Conservation (phyloP, 2,888 invertebrate genomes). For the Halocaridina rubra region DNA sequence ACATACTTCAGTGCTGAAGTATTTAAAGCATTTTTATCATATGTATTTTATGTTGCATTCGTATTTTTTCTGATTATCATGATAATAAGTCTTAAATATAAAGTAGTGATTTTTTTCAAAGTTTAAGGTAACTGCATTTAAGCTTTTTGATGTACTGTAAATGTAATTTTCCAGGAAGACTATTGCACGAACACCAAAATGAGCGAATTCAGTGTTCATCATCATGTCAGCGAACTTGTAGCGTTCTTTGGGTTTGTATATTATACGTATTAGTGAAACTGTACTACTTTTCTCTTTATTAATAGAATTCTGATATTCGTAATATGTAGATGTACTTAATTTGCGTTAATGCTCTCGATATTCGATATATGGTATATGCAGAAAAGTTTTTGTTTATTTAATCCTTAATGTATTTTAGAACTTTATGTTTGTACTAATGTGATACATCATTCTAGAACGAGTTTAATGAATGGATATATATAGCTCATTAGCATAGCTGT, state of each 20-base stretch:
- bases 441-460: not conserved
- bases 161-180: not conserved
- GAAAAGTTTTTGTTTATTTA: not conserved
- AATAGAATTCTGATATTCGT: not conserved
- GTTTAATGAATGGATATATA: no score
- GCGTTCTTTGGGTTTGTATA: slow-evolving; percentile 37
- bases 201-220: slow-evolving; percentile 50
- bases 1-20: no score
- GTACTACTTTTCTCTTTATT: not conserved
- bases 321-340: not conserved
- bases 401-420: not conserved
- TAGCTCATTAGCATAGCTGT: not conserved
- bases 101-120: not conserved
- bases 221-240: slow-evolving; percentile 46
- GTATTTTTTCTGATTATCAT: not conserved
- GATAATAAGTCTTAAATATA: not conserved
- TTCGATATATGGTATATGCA: no score
- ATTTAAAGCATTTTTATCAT: not conserved
- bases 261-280: not conserved
- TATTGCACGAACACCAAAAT: slow-evolving; percentile 4
- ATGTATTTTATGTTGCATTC: not conserved
- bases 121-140: no score
- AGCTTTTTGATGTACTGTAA: not conserved
- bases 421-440: not conserved
- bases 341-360: no score